Evolutionary conservation across 2,113 vertebrate genomes (phyloP), one percentile per base, ranked within the genome.

Genomic region (Synodontis membranacea): DNA sequence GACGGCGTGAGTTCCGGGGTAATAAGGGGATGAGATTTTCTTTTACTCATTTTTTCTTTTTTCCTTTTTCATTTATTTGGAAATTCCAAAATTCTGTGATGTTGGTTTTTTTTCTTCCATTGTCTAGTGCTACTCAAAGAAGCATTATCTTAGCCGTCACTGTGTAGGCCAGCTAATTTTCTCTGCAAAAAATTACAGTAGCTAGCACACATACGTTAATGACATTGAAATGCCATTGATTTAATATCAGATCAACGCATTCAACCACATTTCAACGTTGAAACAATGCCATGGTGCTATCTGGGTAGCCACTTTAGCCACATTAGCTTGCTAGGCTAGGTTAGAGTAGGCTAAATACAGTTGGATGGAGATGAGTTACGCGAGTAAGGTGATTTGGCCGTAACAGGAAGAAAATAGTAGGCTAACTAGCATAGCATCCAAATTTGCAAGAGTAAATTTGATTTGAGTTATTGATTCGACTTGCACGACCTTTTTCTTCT

Each of bases 1-100:
- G 96, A 91, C 95, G 98, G 94, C 97, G 97, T 98, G 92, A 97
- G 97, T 97, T 88, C 68, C 28, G 74, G 80, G 50, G 60, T 82
- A 60, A 52, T 42, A 9, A 46, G 28, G 2, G 56, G 68, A 37
- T 31, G 56, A 50, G n/a, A 52, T 50, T 23, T 21, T 44, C 19
- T 34, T 34, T 31, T 44, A 9, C 48, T 70, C 17, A n/a, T n/a
- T n/a, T n/a, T 64, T 64, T 34, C 56, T 60, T 25, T 14, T 3
- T 31, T 64, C n/a, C n/a, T 44, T 17, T 0, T 70, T 34, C 11
- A 21, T 66, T 66, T 34, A 19, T 70, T 14, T 28, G 25, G 10
- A 10, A 25, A n/a, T 15, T 72, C 2, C 8, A 21, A 21, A 17
- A 37, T 5, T 25, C 42, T 7, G 42, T 15, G 72, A n/a, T 72